Base-by-base conservation (phyloP, 2,113 vertebrate genomes). In the Physeter macrocephalus region DNA sequence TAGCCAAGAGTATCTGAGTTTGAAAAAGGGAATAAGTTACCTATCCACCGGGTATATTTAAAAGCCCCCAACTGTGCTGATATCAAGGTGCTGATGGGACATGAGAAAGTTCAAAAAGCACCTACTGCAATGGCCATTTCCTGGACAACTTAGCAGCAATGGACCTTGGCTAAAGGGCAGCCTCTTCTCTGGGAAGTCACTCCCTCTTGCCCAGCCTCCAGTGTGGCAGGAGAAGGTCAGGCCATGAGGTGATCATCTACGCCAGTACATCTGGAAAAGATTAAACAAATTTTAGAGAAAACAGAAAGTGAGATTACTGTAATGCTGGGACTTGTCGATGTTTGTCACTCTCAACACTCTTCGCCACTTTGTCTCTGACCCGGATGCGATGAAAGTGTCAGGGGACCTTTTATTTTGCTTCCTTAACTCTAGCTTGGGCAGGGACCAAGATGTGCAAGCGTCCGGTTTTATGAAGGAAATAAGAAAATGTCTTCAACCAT, bases 1-100 rank as follows among this genome's bases (percentile, higher is more conserved):
- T 84, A 97, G 97, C 88, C 54, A 88, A 95, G 85, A 97, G 64
- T 80, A 75, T 87, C 82, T 92, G 25, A 78, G 39, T 52, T 77
- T 46, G 83, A 97, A 93, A 95, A 96, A 86, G 36, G 86, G 77
- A 94, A 92, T 95, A 89, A 93, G 94, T 97, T 96, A 96, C 89
- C 86, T 91, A 57, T 81, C 83, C 84, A 87, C 39, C 1, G 14
- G 59, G 59, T 94, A 81, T 72, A 64, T 83, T 87, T 92, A 93
- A 95, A 95, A 95, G 93, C 82, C 62, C 39, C 74, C 36, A 29
- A 77, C 84, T 95, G 86, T 95, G n/a, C 43, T 95, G 82, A 17
- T 90, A 95, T 90, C 61, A 80, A 74, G 67, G 69, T 34, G 20
- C 57, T 80, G 88, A 93, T 66, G 64, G 80, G 39, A 94, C 84